phyloP scores from a whole-genome alignment of 1,140 invertebrate species.

The Odontomachus brunneus region DNA sequence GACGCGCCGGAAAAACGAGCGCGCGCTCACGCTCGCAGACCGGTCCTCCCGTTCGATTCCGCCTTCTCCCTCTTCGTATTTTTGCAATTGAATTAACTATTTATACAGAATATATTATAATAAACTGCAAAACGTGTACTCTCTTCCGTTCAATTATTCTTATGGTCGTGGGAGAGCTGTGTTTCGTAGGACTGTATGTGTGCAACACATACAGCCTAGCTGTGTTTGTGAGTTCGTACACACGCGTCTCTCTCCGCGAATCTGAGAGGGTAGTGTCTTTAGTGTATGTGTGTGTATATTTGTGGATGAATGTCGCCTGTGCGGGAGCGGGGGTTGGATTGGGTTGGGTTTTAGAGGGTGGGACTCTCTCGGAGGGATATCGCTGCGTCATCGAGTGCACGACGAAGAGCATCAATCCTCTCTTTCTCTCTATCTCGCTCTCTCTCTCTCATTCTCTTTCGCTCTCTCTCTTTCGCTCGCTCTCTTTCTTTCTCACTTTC shows the following conservation, averaged over 20 bases:
- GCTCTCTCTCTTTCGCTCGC: no score
- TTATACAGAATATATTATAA: conserved; percentile 86
- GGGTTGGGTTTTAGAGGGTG: conserved; percentile 52
- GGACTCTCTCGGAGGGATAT: conserved; percentile 56
- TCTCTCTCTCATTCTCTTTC: neutral
- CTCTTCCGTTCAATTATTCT: conserved; percentile 80
- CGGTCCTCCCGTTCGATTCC: conserved; percentile 70
- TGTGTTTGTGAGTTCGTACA: neutral
- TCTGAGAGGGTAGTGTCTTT: conserved; percentile 5
- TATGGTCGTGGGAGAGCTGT: conserved; percentile 67
- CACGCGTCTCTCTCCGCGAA: conserved; percentile 8
- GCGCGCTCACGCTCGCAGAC: neutral
- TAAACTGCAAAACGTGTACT: conserved; percentile 83
- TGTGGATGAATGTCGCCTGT: conserved; percentile 9
- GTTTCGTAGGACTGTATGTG: conserved; percentile 14
- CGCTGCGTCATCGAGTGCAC: conserved; percentile 61
- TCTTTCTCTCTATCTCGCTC: conserved; percentile 10
- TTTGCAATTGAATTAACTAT: conserved; percentile 84
- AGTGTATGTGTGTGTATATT: conserved; percentile 7
- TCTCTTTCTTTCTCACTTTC: neutral
- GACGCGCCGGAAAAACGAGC: conserved; percentile 29
- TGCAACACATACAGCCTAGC: no score
- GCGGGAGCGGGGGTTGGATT: conserved; percentile 37
- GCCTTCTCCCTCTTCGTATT: conserved; percentile 56
- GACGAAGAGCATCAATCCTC: conserved; percentile 58